Base-by-base conservation (phyloP, 2,797 vertebrate genomes). In the Crypturellus tataupa region DNA sequence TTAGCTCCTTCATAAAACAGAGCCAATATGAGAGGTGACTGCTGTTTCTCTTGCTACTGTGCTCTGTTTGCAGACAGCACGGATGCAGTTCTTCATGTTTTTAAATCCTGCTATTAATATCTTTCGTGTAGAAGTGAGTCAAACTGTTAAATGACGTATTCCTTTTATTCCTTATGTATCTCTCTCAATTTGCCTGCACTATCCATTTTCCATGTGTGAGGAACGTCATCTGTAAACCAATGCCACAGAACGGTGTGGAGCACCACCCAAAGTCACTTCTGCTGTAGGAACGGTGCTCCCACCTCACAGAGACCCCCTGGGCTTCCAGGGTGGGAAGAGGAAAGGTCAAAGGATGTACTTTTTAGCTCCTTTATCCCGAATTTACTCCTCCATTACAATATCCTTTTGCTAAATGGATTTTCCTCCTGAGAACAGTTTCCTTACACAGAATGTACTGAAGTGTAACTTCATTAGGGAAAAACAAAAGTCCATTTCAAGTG, bases 401-500 rank as follows among this genome's bases (percentile, higher is more conserved):
- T 25, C 25, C 35, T 93, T 83, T 80, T 84, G 17, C 63, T 86
- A 35, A 86, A 79, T 56, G 53, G 14, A 19, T 27, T 7, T 72
- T 44, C 17, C 67, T 91, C 44, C 85, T 7, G 23, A 80, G 60
- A 58, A 71, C 47, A 58, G 15, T n/a, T 88, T 93, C 60, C 33
- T 63, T 70, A 37, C 15, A 40, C 8, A 67, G 64, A 80, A 29
- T 23, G 17, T 67, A 69, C 40, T 87, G 60, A 56, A 80, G 6
- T 85, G 17, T 93, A 16, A 83, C 53, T 60, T 92, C 85, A 55
- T 70, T 79, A 8, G 76, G 46, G 4, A 35, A 21, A 59, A 19
- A 59, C 47, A 49, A 14, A n/a, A 27, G 51, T 63, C 33, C 71
- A 18, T 85, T 93, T 92, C 76, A 94, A 89, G 21, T 80, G 79